These are phyloP conservation scores for Tragelaphus scriptus DNA, from an alignment of 2,113 vertebrate species.

Conservation along the genomic window DNA sequence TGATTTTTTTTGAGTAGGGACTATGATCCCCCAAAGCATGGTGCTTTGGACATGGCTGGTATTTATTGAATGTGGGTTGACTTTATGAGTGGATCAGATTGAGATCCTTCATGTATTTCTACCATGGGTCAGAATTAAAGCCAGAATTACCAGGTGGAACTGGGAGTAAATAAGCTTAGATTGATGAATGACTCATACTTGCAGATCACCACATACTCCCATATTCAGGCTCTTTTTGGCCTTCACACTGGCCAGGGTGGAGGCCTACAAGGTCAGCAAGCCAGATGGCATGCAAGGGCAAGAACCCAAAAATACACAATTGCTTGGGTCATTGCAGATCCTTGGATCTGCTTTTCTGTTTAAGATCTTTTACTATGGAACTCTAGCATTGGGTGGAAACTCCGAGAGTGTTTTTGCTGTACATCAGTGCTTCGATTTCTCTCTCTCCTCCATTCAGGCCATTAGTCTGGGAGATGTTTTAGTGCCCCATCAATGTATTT, in stretches of 20 bases:
- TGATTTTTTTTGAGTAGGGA: background rate
- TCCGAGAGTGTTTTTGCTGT: background rate
- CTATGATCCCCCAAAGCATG: background rate
- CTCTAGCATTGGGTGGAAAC: background rate
- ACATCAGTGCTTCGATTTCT: background rate
- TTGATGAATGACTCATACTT: slow-evolving; percentile 44
- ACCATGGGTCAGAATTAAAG: background rate
- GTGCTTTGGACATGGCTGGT: background rate
- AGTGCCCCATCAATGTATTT: background rate
- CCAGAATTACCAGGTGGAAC: slow-evolving; percentile 9
- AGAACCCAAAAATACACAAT: background rate
- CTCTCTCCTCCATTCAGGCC: background rate
- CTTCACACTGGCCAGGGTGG: background rate
- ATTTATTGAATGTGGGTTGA: background rate
- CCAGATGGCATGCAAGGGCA: slow-evolving; percentile 5
- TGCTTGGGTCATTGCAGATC: slow-evolving; percentile 18
- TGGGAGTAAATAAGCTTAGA: background rate
- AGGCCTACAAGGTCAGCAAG: slow-evolving; percentile 31
- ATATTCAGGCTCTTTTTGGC: background rate
- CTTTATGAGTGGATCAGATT: background rate
- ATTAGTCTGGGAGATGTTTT: background rate
- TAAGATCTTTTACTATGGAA: background rate
- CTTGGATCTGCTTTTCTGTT: slow-evolving; percentile 32
- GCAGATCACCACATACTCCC: background rate
- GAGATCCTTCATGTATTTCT: background rate